Percentiles rank a stretch among this genome's conserved stretches.
Evolutionary conservation across 2,797 vertebrate species (phyloP).

Genomic region (Scolopax rusticola): DNA sequence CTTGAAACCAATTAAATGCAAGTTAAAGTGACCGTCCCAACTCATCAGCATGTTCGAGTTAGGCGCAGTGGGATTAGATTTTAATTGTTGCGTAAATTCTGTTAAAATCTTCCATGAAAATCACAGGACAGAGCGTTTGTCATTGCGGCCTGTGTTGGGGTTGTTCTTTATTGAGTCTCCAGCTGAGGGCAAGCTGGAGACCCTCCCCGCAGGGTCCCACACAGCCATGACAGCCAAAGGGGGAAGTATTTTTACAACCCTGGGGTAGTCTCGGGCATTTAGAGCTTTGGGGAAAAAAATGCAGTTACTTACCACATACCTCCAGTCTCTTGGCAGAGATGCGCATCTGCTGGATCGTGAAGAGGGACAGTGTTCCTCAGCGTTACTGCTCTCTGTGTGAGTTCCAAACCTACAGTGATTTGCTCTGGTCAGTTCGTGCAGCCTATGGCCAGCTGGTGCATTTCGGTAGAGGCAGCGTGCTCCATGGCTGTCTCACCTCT

Average conservation of each 20-base stretch:
- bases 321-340: constrained; percentile 12
- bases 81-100: not conserved
- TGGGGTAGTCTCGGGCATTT: not conserved
- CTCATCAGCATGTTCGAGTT: not conserved
- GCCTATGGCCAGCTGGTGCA: rapidly evolving
- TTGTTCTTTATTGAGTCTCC: not conserved
- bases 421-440: not conserved
- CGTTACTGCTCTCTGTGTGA: not conserved
- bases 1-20: constrained; percentile 43
- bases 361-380: not conserved
- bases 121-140: not conserved
- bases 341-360: not conserved
- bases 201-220: rapidly evolving
- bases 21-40: constrained; percentile 36
- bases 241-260: constrained; percentile 6
- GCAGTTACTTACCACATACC: not conserved
- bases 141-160: rapidly evolving
- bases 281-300: not conserved
- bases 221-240: not conserved
- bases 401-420: not conserved
- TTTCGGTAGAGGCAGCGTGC: not conserved
- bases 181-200: not conserved
- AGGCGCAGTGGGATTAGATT: not conserved
- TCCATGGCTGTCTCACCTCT: rapidly evolving
- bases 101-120: not conserved